Base-by-base conservation (phyloP, 2,113 vertebrate genomes). In the Anhinga anhinga region DNA sequence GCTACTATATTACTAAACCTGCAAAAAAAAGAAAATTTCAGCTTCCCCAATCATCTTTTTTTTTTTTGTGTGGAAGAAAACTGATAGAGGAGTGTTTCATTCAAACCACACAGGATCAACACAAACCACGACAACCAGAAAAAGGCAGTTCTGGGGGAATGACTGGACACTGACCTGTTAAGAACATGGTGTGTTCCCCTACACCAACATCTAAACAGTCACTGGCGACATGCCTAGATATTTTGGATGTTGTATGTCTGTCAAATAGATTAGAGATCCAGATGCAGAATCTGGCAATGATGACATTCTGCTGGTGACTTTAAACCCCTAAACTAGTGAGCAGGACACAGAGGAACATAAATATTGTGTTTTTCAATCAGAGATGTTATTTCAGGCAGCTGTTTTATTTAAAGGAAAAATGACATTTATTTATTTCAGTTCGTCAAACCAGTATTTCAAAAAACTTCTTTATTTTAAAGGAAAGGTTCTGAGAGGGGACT, bases 231-330 rank as follows among this genome's bases (percentile, higher is more conserved):
- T 0, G 14, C 91, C 89, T 80, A 40, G 49, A 34, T 94, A 80
- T 69, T 85, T 87, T 91, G 62, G 50, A 79, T 49, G 62, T 53
- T 94, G 69, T 29, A 27, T 56, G 34, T 89, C 95, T 95, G 65
- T 94, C 69, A 76, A 84, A 90, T 95, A 89, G 88, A 82, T 91
- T 65, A 82, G 91, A 82, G 42, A 85, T 87, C 79, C 96, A 97
- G 92, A 83, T 88, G 90, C 66, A 88, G 69, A 71, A 50, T 92
- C 29, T 81, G 79, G 79, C 80, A 93, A 29, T 47, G 26, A 78
- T 63, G 67, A 78, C 59, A 78, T 86, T 92, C 55, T 73, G 9
- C 36, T 90, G 26, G 10, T 86, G 66, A 50, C n/a, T 93, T 92
- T 78, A 63, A 80, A 56, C 13, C 23, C 0, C 0, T 50, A n/a